phyloP scores from a whole-genome alignment of 2,113 vertebrate species.

The Anarrhichthys ocellatus region DNA sequence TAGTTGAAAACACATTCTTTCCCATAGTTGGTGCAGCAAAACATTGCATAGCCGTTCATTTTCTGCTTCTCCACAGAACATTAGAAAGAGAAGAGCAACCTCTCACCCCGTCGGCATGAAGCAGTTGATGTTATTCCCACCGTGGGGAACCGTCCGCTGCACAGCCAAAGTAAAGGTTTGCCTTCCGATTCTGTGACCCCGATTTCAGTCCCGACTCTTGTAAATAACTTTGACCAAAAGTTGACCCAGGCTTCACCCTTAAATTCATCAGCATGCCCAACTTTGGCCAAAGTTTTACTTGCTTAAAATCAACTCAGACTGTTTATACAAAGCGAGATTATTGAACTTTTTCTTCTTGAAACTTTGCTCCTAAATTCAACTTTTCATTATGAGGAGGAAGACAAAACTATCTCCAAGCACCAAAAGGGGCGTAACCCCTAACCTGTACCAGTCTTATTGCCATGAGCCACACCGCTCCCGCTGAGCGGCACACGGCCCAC shows the following conservation, averaged over 20 bases:
- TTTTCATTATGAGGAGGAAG: background rate
- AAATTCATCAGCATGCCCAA: background rate
- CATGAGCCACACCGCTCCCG: background rate
- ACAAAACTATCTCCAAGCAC: background rate
- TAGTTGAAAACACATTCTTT: background rate
- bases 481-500: background rate
- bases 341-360: background rate
- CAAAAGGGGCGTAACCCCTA: background rate
- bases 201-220: background rate
- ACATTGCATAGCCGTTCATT: background rate
- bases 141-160: background rate
- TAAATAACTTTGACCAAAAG: background rate
- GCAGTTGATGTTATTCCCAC: background rate
- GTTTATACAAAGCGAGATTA: background rate
- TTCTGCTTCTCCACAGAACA: background rate
- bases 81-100: background rate
- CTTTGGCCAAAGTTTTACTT: background rate
- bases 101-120: background rate
- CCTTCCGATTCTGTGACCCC: background rate
- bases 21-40: background rate
- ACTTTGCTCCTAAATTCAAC: background rate
- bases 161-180: background rate
- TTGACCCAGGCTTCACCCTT: background rate
- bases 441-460: background rate
- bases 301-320: background rate